These are phyloP conservation scores for Cactoblastis cactorum DNA, from an alignment of 2,888 invertebrate genomes.

Conservation along the genomic window DNA sequence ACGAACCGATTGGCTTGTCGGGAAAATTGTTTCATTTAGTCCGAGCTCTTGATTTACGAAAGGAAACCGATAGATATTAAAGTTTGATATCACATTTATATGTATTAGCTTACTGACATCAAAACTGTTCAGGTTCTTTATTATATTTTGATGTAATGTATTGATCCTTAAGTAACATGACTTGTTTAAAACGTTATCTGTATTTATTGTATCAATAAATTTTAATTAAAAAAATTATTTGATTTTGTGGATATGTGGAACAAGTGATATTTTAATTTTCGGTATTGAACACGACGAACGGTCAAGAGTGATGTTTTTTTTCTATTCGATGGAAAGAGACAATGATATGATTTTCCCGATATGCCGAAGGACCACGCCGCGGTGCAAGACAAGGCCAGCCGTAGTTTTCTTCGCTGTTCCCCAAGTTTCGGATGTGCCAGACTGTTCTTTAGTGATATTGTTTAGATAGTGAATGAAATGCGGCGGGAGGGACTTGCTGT, in stretches of 20 bases:
- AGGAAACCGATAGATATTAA: conserved; percentile 26
- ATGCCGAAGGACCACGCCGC: conserved; percentile 49
- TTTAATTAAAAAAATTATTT: no score
- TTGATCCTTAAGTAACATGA: no score
- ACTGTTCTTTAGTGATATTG: conserved; percentile 72
- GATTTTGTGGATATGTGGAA: no score
- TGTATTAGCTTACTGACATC: conserved; percentile 20
- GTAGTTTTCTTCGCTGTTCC: conserved; percentile 75
- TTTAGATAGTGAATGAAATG: conserved; percentile 71
- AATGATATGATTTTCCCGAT: conserved; percentile 62
- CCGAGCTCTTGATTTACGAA: conserved; percentile 31
- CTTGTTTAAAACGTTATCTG: no score
- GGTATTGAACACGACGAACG: no score
- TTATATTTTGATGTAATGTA: no score
- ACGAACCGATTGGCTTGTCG: conserved; percentile 55
- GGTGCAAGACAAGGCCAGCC: conserved; percentile 70
- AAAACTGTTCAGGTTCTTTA: conserved; percentile 18
- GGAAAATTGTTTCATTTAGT: conserved; percentile 58
- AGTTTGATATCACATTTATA: conserved; percentile 24
- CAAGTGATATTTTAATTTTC: no score
- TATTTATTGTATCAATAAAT: no score
- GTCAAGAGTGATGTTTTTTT: conserved; percentile 23
- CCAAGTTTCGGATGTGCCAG: conserved; percentile 75
- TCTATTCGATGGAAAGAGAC: conserved; percentile 19
- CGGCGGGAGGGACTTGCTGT: conserved; percentile 63